Conservation (phyloP, 2,113 vertebrate species). For the Meriones unguiculatus region DNA sequence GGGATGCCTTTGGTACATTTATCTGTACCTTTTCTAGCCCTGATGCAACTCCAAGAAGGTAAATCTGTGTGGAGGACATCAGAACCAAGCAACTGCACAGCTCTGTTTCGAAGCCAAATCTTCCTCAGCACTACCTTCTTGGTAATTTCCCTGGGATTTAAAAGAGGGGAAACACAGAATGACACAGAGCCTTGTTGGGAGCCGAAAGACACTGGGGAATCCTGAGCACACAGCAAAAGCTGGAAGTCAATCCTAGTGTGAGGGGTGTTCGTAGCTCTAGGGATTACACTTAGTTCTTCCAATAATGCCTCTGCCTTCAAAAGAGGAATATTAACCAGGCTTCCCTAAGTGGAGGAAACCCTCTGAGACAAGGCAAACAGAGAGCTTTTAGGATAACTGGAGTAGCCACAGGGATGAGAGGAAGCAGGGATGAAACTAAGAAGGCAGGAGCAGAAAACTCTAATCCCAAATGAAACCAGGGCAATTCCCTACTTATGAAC, state of each 20-base stretch:
- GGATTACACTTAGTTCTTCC: not conserved
- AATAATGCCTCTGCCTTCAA: not conserved
- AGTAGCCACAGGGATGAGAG: not conserved
- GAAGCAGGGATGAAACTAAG: not conserved
- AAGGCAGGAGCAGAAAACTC: not conserved
- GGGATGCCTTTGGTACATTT: not conserved
- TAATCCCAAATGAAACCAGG: not conserved
- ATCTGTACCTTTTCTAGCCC: not conserved
- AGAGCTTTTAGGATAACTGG: not conserved
- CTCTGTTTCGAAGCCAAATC: not conserved
- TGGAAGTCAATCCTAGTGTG: not conserved
- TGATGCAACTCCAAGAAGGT: no score
- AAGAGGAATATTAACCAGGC: not conserved
- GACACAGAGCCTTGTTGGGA: not conserved
- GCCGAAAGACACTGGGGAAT: no score
- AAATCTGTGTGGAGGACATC: no score
- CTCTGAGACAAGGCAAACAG: not conserved
- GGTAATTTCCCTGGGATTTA: not conserved
- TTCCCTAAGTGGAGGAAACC: not conserved
- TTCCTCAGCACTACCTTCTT: not conserved
- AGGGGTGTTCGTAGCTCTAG: no score
- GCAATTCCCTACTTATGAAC: not conserved
- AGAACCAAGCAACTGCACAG: not conserved
- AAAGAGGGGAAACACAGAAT: not conserved
- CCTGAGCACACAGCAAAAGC: not conserved